Evolutionary conservation across 2,797 vertebrate genomes (phyloP), one percentile per base, ranked within the genome.

Genomic region (Limnodromus scolopaceus): DNA sequence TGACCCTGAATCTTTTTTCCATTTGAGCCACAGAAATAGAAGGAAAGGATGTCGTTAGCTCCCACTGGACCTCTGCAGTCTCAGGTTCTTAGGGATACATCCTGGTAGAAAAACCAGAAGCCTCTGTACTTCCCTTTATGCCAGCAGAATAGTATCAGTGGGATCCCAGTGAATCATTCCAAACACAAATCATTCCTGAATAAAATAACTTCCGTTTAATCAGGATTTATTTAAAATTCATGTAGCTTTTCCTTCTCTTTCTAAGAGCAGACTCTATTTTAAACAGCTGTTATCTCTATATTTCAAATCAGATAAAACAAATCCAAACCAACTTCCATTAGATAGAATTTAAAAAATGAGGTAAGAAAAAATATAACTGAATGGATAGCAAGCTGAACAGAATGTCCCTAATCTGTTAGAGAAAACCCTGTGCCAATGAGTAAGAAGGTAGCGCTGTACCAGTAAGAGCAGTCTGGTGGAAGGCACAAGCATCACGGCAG

Each of bases 301-400:
- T 64, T 92, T 83, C 66, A 92, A 83, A 96, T 28, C 53, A 93
- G 75, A 79, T 54, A 72, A 83, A 89, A 13, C 30, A 87, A 91
- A 77, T 10, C 58, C 30, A 63, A 88, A 70, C 27, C 86, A 84
- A 86, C 41, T 64, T 57, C 41, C 32, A 30, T 57, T 45, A 38
- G 14, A 66, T 0, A 71, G 48, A 83, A 58, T 36, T 78, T 68
- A 1, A 13, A 91, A 90, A 74, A 71, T 4, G 2, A 92, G 34
- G 16, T n/a, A 55, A 68, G 30, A 51, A 77, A 83, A 77, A 92
- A 49, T 0, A 57, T 2, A 64, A 77, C 65, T 85, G 61, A 74
- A 74, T 36, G 45, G 61, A 53, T 65, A 64, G 17, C 25, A 60
- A 39, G 25, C 49, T 80, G 34, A 76, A 39, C 49, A 68, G 41